phyloP scores from a whole-genome alignment of 2,797 vertebrate species.

The Heliangelus exortis region DNA sequence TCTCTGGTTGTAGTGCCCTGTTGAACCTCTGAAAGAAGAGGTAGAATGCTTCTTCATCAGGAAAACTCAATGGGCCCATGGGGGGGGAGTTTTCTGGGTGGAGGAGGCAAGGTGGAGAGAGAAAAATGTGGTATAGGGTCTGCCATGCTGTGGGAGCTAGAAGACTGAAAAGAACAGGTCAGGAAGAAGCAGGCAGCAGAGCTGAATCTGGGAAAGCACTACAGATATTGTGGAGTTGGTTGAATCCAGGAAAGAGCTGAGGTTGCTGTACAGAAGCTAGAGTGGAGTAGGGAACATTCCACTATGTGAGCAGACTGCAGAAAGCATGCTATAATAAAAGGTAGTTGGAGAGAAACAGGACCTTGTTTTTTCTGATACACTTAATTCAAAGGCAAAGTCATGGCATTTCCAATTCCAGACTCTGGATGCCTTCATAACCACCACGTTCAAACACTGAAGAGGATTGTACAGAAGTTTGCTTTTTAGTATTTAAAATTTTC shows the following conservation, averaged over 20 bases:
- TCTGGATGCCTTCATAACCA: not conserved
- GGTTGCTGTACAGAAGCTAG: not conserved
- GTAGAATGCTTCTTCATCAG: not conserved
- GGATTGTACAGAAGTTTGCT: not conserved
- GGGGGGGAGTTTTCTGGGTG: not conserved
- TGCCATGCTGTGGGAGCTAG: not conserved
- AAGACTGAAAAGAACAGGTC: not conserved
- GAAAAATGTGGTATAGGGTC: not conserved
- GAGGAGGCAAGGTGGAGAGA: not conserved
- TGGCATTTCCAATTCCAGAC: not conserved
- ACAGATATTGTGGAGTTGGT: not conserved
- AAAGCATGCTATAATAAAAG: not conserved
- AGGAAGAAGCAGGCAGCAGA: not conserved
- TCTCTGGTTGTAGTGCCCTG: not conserved
- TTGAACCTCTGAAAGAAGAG: not conserved
- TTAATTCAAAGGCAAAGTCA: not conserved
- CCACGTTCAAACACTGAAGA: rapidly evolving
- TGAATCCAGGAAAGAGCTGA: not conserved
- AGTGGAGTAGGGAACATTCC: not conserved
- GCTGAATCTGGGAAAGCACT: not conserved
- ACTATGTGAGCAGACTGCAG: not conserved
- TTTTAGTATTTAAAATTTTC: not conserved
- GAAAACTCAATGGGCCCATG: not conserved
- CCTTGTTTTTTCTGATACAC: not conserved
- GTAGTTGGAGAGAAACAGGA: not conserved